These are phyloP conservation scores for Amphiura filiformis DNA, from an alignment of 35 echinoderm and acorn worm genomes.

Conservation along the genomic window DNA sequence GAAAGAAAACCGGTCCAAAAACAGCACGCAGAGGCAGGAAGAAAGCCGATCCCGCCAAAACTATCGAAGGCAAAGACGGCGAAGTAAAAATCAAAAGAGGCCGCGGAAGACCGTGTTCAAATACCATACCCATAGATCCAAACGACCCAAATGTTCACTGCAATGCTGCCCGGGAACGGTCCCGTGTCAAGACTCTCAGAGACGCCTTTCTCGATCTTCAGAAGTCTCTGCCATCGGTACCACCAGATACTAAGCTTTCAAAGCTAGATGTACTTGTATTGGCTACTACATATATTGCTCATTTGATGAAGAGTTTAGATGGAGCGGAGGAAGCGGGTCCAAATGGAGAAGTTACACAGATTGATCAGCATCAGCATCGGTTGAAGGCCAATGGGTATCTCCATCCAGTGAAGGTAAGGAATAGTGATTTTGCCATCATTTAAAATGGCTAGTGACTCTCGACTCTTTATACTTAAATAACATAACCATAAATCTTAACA, in stretches of 20 bases:
- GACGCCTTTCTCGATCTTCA: conserved; percentile 95
- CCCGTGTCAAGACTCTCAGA: conserved; percentile 86
- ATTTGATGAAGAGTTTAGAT: conserved; percentile 95
- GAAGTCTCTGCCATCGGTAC: conserved; percentile 88
- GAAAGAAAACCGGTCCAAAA: background rate
- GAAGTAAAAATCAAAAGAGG: background rate
- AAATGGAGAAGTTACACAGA: conserved; percentile 19
- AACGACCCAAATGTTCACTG: conserved; percentile 38
- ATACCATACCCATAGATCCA: background rate
- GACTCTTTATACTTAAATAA: too few relatives aligned
- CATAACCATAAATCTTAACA: too few relatives aligned
- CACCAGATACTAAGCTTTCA: conserved; percentile 95
- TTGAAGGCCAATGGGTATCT: conserved; percentile 85
- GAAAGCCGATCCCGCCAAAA: background rate
- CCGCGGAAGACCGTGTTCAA: background rate
- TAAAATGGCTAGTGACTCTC: too few relatives aligned
- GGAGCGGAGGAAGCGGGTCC: conserved; percentile 19
- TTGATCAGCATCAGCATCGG: conserved; percentile 85
- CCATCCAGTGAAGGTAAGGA: conserved; percentile 96
- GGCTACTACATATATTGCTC: conserved; percentile 92
- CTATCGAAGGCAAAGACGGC: background rate
- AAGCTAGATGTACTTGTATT: conserved; percentile 94
- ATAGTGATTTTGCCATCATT: too few relatives aligned
- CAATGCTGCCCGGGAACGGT: conserved; percentile 92
- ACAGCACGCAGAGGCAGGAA: background rate